These are phyloP conservation scores for Ptilodon capucinus DNA, from an alignment of 2,888 invertebrate genomes.

Conservation along the genomic window DNA sequence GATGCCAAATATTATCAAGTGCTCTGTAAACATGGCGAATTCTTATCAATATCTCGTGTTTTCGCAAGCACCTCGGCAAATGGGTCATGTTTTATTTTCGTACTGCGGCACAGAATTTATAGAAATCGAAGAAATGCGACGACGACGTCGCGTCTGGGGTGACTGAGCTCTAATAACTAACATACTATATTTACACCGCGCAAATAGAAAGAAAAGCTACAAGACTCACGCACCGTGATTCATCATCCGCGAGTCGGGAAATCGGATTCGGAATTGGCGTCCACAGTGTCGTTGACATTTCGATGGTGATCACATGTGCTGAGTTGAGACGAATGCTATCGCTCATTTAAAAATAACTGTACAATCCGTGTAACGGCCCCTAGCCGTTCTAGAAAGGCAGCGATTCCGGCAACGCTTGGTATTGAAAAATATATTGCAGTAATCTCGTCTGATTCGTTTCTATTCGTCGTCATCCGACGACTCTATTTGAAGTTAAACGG, in stretches of 20 bases:
- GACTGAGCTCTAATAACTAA: constrained; percentile 49
- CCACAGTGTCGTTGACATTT: constrained; percentile 73
- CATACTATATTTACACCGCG: constrained; percentile 50
- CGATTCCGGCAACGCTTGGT: constrained; percentile 33
- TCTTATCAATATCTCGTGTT: constrained; percentile 66
- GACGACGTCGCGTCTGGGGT: constrained; percentile 57
- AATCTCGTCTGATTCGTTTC: constrained; percentile 42
- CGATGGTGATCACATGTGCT: constrained; percentile 46
- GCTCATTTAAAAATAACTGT: constrained; percentile 46
- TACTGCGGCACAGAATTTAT: constrained; percentile 42
- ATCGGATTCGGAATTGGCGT: constrained; percentile 63
- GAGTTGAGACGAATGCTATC: constrained; percentile 34
- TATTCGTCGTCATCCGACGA: constrained; percentile 36
- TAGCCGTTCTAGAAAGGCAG: constrained; percentile 40
- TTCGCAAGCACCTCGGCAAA: constrained; percentile 62
- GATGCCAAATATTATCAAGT: constrained; percentile 77
- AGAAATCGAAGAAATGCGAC: constrained; percentile 43
- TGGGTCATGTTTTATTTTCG: constrained; percentile 68
- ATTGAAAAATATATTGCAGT: constrained; percentile 41
- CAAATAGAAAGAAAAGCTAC: constrained; percentile 60
- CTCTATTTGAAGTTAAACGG: constrained; percentile 55
- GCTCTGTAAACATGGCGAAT: constrained; percentile 69
- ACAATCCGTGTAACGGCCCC: constrained; percentile 21
- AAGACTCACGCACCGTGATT: constrained; percentile 68
- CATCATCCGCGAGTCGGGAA: constrained; percentile 61